These are phyloP conservation scores for Micrastur ruficollis DNA, from an alignment of 2,797 vertebrate species.

Conservation along the genomic window DNA sequence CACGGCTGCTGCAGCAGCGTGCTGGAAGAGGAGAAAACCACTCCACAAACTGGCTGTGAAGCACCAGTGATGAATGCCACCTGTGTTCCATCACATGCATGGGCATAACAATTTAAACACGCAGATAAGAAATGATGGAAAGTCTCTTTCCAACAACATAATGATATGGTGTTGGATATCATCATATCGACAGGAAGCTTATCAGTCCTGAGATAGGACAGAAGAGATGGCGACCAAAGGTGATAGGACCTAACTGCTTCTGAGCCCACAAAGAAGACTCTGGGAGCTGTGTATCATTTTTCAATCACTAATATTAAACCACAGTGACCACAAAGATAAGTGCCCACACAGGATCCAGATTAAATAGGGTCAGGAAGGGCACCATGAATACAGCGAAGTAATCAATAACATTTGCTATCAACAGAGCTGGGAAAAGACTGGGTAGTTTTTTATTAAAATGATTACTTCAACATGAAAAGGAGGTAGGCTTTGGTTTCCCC, in stretches of 20 bases:
- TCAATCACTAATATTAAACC: constrained; percentile 23
- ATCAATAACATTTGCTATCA: constrained; percentile 21
- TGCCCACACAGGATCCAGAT: constrained; percentile 20
- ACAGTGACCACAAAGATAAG: constrained; percentile 27
- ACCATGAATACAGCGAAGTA: background rate
- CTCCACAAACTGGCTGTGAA: background rate
- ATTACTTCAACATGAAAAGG: background rate
- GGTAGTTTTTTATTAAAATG: background rate
- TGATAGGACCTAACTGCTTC: background rate
- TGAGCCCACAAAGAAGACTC: background rate
- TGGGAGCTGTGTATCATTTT: constrained; percentile 5
- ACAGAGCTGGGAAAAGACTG: background rate
- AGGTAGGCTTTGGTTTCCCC: background rate
- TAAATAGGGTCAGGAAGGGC: constrained; percentile 38
- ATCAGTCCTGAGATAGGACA: background rate
- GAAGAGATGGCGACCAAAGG: background rate
- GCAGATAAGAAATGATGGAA: background rate
- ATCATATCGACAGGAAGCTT: background rate
- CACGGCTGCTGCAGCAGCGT: background rate
- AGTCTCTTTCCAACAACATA: background rate
- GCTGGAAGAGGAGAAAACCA: background rate
- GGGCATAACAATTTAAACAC: background rate
- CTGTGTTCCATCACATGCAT: background rate
- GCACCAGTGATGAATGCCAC: fast-evolving
- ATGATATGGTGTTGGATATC: background rate